Conservation (phyloP, 1,140 invertebrate species). For the Drosophila equinoxialis region DNA sequence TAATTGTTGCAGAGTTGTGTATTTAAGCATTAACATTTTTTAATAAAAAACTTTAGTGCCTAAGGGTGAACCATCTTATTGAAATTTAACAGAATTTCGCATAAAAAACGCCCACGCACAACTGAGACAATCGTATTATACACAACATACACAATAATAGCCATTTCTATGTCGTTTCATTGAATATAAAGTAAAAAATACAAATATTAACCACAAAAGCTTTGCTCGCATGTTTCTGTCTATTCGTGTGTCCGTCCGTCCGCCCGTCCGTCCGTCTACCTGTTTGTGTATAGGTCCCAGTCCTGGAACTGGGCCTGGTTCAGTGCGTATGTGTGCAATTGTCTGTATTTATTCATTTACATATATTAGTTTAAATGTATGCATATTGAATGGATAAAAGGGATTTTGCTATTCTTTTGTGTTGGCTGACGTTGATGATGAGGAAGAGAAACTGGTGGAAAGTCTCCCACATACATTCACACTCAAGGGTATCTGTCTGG, state of each 20-base stretch:
- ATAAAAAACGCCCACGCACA: constrained; percentile 48
- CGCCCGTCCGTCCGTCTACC: background rate
- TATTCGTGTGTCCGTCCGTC: background rate
- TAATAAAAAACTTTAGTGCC: too few species aligned
- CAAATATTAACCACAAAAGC: constrained; percentile 76
- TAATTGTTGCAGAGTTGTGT: too few species aligned
- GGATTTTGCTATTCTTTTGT: constrained; percentile 66
- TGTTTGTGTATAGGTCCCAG: constrained; percentile 1
- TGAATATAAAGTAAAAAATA: constrained; percentile 68
- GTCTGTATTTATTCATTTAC: constrained; percentile 58
- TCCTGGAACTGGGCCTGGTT: too few species aligned
- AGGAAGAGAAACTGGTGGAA: background rate
- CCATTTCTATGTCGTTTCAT: constrained; percentile 68
- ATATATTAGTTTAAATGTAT: constrained; percentile 43
- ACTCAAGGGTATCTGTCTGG: constrained; percentile 35
- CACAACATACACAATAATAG: constrained; percentile 47
- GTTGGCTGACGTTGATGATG: constrained; percentile 43
- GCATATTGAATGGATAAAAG: constrained; percentile 75
- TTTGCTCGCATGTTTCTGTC: constrained; percentile 40
- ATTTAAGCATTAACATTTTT: too few species aligned
- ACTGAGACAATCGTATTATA: constrained; percentile 69
- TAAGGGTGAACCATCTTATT: constrained; percentile 6
- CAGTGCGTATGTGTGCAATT: constrained; percentile 40
- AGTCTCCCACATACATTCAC: background rate
- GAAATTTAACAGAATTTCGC: constrained; percentile 44